phyloP scores from a whole-genome alignment of 2,113 vertebrate genomes.

The Ceyx melanurus region DNA sequence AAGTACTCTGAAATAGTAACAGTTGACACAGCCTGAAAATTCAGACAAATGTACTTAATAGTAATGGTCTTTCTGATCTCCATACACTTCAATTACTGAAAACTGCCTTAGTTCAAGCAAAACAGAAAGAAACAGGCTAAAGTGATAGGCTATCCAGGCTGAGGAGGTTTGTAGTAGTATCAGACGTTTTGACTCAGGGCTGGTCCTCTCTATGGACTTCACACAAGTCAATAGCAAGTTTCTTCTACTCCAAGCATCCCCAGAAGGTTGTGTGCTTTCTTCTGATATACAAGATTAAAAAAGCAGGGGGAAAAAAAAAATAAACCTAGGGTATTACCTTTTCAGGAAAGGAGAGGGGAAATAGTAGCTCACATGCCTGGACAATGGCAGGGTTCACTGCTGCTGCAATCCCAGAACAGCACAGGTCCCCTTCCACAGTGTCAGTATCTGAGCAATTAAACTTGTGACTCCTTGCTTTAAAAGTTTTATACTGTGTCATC shows the following conservation, averaged over 20 bases:
- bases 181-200: not conserved
- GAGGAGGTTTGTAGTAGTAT: not conserved
- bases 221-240: not conserved
- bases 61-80: not conserved
- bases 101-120: not conserved
- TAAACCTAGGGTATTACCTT: not conserved
- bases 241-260: not conserved
- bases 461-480: not conserved
- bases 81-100: fast-evolving
- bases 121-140: not conserved
- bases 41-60: not conserved
- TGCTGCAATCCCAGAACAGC: not conserved
- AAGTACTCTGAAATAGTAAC: not conserved
- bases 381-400: not conserved
- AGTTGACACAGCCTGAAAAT: not conserved
- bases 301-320: not conserved
- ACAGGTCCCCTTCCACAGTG: not conserved
- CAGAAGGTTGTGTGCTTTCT: not conserved
- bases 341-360: not conserved
- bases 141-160: not conserved
- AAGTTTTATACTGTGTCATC: not conserved
- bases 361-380: not conserved
- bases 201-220: not conserved
- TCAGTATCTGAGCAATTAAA: not conserved
- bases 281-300: not conserved